These are phyloP conservation scores for Micropoecilia bifurca DNA, from an alignment of 2,797 vertebrate species.

Conservation along the genomic window DNA sequence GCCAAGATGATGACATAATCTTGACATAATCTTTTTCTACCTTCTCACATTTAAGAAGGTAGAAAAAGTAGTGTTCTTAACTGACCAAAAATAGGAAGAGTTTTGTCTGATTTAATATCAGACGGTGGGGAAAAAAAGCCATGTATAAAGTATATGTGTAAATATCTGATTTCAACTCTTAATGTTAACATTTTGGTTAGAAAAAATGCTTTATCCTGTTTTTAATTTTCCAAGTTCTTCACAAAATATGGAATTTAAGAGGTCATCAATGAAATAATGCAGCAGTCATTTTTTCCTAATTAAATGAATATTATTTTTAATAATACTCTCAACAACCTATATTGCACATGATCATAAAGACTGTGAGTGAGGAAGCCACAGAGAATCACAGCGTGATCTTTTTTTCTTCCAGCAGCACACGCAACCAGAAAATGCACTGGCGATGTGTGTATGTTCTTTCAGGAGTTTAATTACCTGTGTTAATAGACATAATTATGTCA, in stretches of 20 bases:
- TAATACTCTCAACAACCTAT: not conserved
- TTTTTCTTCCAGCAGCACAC: not conserved
- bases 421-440: not conserved
- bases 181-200: not conserved
- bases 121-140: not conserved
- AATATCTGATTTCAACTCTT: not conserved
- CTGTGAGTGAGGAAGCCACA: not conserved
- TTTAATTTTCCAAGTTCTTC: not conserved
- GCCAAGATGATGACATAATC: too few species aligned
- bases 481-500: conserved; percentile 65
- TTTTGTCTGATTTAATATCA: not conserved
- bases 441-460: conserved; percentile 16
- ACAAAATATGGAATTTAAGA: not conserved
- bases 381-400: not conserved
- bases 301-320: not conserved
- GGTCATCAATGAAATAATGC: not conserved
- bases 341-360: not conserved
- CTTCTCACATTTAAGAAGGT: not conserved
- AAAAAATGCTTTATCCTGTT: not conserved
- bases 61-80: not conserved
- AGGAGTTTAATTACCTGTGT: conserved; percentile 61
- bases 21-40: too few species aligned
- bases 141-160: not conserved
- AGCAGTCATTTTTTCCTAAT: not conserved
- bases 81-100: not conserved